Base-by-base conservation (phyloP, 2,797 vertebrate species). In the Phylloscopus collybita region DNA sequence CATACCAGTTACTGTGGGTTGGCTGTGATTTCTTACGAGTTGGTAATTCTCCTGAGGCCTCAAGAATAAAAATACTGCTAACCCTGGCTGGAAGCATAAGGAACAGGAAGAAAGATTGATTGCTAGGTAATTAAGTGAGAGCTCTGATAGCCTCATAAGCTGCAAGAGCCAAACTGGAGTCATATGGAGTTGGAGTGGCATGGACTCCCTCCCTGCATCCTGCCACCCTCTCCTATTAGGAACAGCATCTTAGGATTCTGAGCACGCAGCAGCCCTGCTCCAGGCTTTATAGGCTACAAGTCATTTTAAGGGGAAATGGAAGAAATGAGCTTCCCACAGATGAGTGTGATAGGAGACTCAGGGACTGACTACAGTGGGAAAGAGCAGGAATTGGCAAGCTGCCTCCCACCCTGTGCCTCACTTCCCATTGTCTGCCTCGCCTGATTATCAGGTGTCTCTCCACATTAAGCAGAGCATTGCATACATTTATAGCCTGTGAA, bases 51-150 rank as follows among this genome's bases (percentile, higher is more conserved):
- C 80, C 65, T 3, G 38, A 76, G 88, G 57, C 80, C 70, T 82
- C 59, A 45, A 3, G 44, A 93, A 93, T 80, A 92, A 92, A 95
- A 96, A 93, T 80, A 86, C 83, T 72, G 74, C 76, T 53, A 26
- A 74, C 76, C 78, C 67, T 87, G 30, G 6, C 54, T 88, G 71
- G 80, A 73, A 83, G 76, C 80, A 61, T 74, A 79, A 89, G 57
- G 69, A 96, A 69, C 67, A 91, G 88, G 92, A 93, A 90, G 89
- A 66, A 76, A 92, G 95, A 90, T 86, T 94, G 96, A 95, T 73
- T 82, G 82, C 57, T 72, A 30, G 26, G 56, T 84, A 92, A 96
- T 93, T 97, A 95, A 92, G 85, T 38, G 57, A 95, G 86, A 90
- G 81, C 86, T 94, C 85, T 62, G 85, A 95, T 29, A 34, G 90